A percentile compares a stretch with the other conserved stretches of the same genome.
Evolutionary conservation across 2,113 vertebrate species (phyloP).

Genomic region (Eublepharis macularius): DNA sequence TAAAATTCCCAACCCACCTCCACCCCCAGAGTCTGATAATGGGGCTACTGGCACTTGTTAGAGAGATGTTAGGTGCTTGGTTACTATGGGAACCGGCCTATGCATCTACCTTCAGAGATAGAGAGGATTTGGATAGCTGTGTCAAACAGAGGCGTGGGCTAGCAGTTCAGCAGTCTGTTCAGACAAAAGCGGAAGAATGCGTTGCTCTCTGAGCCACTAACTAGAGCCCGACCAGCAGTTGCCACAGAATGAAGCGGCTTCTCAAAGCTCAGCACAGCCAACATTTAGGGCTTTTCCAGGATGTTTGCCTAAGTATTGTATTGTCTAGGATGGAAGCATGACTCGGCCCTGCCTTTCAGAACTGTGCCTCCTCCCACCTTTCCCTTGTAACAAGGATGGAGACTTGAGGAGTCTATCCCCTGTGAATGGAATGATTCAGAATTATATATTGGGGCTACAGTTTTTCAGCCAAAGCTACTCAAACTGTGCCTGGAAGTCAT

Average conservation of each 20-base stretch:
- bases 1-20: neutral
- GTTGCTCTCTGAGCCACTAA: neutral
- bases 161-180: neutral
- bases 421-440: too few relatives aligned
- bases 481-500: too few relatives aligned
- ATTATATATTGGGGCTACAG: too few relatives aligned
- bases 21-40: neutral
- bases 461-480: too few relatives aligned
- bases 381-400: too few relatives aligned
- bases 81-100: conserved; percentile 3
- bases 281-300: too few relatives aligned
- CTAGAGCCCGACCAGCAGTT: neutral
- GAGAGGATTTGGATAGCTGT: neutral
- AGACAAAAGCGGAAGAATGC: neutral
- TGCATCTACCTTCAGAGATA: neutral
- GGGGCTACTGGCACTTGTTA: neutral
- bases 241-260: neutral
- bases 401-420: too few relatives aligned
- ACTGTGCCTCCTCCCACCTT: too few relatives aligned
- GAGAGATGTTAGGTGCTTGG: neutral
- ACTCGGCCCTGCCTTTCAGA: too few relatives aligned
- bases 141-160: neutral
- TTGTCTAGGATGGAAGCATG: too few relatives aligned
- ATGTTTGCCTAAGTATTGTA: too few relatives aligned
- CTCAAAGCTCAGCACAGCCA: neutral